Base-by-base conservation (phyloP, 2,797 vertebrate species). In the Hapalemur alaotrensis region DNA sequence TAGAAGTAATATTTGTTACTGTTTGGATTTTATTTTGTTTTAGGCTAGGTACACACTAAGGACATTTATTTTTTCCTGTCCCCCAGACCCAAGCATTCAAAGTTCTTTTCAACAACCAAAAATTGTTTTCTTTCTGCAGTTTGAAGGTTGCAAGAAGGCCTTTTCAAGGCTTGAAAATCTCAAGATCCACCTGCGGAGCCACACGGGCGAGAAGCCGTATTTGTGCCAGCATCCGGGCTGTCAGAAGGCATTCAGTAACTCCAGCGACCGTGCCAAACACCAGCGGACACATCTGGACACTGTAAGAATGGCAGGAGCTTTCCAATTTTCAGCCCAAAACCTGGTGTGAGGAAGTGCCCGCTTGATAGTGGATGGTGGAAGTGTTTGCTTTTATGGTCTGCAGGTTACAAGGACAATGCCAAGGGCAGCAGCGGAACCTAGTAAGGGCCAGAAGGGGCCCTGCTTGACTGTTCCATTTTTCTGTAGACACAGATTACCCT, bases 211-310 rank as follows among this genome's bases (percentile, higher is more conserved):
- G 97, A 99, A 99, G 82, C 99, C 99, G 0, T 99, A 99, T 82
- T 96, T 99, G 50, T 99, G 99, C 98, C 99, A 99, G 97, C 99
- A 99, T 93, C 99, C 99, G 0, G 99, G 99, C 96, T 99, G 99
- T 98, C 99, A 99, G 98, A 99, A 99, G 98, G 99, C 99, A 1
- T 99, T 99, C 99, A 99, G 99, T 98, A 99, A 99, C 99, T 99
- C 99, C 93, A 99, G 99, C 0, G 99, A 99, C 98, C 99, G 99
- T 0, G 99, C 99, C 96, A 99, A 99, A 97, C 99, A 99, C 98
- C 99, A 99, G 98, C 99, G 99, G 91, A 99, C 99, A 12, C 99
- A 99, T 98, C 98, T 99, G 98, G 99, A 99, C 98, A 99, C 99
- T 78, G 99, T 99, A 99, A 99, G 99, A 75, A 98, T 87, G 84